phyloP scores from a whole-genome alignment of 2,888 invertebrate genomes.

The Nebria brevicollis region DNA sequence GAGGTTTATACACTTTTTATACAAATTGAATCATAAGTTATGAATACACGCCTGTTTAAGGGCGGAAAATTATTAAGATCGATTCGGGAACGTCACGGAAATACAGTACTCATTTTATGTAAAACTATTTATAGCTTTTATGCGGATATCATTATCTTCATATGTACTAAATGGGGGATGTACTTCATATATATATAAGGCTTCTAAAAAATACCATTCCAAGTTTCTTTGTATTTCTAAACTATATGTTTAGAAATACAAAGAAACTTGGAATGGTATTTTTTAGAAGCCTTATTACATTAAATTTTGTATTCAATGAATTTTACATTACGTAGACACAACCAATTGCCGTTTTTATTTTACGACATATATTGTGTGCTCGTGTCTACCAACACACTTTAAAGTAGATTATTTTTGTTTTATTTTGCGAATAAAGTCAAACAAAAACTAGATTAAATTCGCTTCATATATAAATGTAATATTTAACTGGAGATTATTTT shows the following conservation, averaged over 20 bases:
- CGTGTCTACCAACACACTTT: too few species aligned
- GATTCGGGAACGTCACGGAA: conserved; percentile 28
- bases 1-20: too few species aligned
- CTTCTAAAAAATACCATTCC: neutral
- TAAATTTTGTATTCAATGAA: neutral
- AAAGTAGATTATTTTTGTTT: too few species aligned
- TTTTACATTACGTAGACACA: neutral
- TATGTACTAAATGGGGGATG: neutral
- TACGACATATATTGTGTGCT: too few species aligned
- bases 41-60: neutral
- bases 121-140: conserved; percentile 31
- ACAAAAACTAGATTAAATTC: too few species aligned
- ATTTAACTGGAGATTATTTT: too few species aligned
- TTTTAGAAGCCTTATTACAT: too few species aligned
- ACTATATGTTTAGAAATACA: too few species aligned
- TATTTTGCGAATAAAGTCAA: too few species aligned
- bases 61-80: conserved; percentile 3
- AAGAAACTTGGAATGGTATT: too few species aligned
- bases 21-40: too few species aligned
- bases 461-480: too few species aligned
- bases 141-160: conserved; percentile 33
- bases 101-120: conserved; percentile 33
- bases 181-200: neutral
- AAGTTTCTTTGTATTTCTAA: neutral
- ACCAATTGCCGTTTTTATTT: neutral